These are phyloP conservation scores for Pogonophryne albipinna DNA, from an alignment of 2,797 vertebrate species.

Conservation along the genomic window DNA sequence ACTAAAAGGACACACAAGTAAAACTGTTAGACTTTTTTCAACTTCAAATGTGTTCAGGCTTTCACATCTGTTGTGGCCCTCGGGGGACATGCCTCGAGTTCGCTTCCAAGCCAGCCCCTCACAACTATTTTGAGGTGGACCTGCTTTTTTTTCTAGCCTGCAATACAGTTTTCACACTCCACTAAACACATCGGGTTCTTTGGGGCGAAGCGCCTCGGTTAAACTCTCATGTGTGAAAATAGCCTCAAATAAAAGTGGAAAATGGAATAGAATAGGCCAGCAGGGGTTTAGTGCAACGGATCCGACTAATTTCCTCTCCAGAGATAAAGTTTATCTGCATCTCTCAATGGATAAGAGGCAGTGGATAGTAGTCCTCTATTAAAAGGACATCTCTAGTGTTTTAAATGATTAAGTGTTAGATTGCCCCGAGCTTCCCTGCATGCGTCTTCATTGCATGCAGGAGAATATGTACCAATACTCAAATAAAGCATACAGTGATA, in stretches of 20 bases:
- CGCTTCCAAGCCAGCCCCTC: constrained; percentile 36
- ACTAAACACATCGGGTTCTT: constrained; percentile 69
- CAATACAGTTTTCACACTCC: constrained; percentile 73
- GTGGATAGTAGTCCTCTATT: constrained; percentile 51
- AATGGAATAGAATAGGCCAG: constrained; percentile 70
- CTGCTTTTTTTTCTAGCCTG: constrained; percentile 52
- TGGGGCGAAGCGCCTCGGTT: constrained; percentile 60
- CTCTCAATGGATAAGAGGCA: constrained; percentile 48
- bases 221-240: constrained; percentile 76
- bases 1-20: not conserved
- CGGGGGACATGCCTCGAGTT: constrained; percentile 45
- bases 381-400: constrained; percentile 47
- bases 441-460: constrained; percentile 27
- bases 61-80: constrained; percentile 42
- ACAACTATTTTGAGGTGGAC: constrained; percentile 67
- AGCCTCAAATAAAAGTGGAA: constrained; percentile 74
- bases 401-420: constrained; percentile 53
- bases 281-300: constrained; percentile 59
- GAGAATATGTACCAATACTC: not conserved
- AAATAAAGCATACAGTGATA: not conserved
- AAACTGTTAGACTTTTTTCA: constrained; percentile 39
- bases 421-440: constrained; percentile 21
- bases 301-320: constrained; percentile 60
- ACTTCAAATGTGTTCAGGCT: constrained; percentile 37
- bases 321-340: constrained; percentile 69